Evolutionary conservation across 1,140 invertebrate species (phyloP), one percentile per base, ranked within the genome.

Genomic region (Cepaea nemoralis): DNA sequence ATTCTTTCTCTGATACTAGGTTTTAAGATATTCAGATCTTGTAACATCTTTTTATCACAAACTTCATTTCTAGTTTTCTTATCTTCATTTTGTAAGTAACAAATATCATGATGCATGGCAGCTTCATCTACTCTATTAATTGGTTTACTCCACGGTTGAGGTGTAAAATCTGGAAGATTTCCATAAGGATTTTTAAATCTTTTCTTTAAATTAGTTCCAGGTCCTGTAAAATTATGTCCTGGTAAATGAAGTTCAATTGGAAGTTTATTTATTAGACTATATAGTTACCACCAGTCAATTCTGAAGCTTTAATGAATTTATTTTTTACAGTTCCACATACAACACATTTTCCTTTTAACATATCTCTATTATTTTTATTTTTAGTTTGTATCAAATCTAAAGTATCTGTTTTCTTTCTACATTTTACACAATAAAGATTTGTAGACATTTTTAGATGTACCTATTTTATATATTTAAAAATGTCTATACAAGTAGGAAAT

Each of bases 41-140:
- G 55, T 59, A 59, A 59, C 55, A 59, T 59, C 55, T 59, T 59
- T 24, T 59, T 59, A 59, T 59, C 55, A 59, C 55, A 59, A 14
- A 59, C 55, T 59, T 59, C 22, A 59, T 59, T 59, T 59, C 55
- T 59, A 22, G 55, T 59, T 59, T 45, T 59, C 24, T n/a, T 59
- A n/a, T 59, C 55, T 59, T 59, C 55, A n/a, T 59, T 59, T 59
- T 59, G 55, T 59, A 59, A 59, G 24, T 59, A 59, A 59, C 55
- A 59, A 19, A 59, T 59, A 24, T 59, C 10, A n/a, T 10, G 55
- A 59, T 59, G 12, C 55, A 59, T n/a, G n/a, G 55, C 12, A 19
- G 55, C 55, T 59, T 59, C 55, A 59, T 59, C 55, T 19, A 59
- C 55, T 59, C 55, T 59, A 24, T 59, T 59, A 59, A 59, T 59